These are phyloP conservation scores for Olivierus martensii DNA, from an alignment of 1,140 invertebrate genomes.

Conservation along the genomic window DNA sequence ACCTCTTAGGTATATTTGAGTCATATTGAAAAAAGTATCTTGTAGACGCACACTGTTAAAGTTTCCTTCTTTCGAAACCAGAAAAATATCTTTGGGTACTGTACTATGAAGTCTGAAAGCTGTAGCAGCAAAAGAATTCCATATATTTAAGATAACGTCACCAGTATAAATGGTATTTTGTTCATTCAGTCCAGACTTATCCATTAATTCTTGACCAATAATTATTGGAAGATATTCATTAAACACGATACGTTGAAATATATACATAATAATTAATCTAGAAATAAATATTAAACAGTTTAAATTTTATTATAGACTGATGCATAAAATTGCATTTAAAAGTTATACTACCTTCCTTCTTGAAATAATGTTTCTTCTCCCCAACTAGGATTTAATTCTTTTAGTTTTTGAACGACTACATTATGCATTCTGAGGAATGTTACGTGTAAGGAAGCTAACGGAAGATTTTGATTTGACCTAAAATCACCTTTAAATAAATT, in stretches of 20 bases:
- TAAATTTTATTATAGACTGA: too few relatives aligned
- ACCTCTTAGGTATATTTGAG: too few relatives aligned
- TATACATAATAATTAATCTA: slow-evolving; percentile 63
- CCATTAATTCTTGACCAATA: slow-evolving; percentile 39
- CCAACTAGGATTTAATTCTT: slow-evolving; percentile 19
- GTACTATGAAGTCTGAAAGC: background rate
- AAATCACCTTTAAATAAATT: slow-evolving; percentile 35
- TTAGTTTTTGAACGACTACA: slow-evolving; percentile 24
- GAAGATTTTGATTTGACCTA: slow-evolving; percentile 36
- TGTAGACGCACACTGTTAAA: too few relatives aligned
- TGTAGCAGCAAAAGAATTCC: background rate
- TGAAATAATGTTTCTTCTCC: slow-evolving; percentile 22
- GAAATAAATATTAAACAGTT: background rate
- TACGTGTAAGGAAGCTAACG: slow-evolving; percentile 30
- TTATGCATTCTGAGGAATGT: slow-evolving; percentile 37
- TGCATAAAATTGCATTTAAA: too few relatives aligned
- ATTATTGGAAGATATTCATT: slow-evolving; percentile 67
- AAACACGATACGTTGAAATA: slow-evolving; percentile 80
- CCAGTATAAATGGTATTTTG: too few relatives aligned
- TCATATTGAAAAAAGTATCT: too few relatives aligned
- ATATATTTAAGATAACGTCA: too few relatives aligned
- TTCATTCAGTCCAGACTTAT: slow-evolving; percentile 70
- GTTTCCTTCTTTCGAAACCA: too few relatives aligned
- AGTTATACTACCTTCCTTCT: slow-evolving; percentile 39
- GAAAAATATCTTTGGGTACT: background rate